These are phyloP conservation scores for Saccostrea cuccullata DNA, from an alignment of 1,140 invertebrate species.

Conservation along the genomic window DNA sequence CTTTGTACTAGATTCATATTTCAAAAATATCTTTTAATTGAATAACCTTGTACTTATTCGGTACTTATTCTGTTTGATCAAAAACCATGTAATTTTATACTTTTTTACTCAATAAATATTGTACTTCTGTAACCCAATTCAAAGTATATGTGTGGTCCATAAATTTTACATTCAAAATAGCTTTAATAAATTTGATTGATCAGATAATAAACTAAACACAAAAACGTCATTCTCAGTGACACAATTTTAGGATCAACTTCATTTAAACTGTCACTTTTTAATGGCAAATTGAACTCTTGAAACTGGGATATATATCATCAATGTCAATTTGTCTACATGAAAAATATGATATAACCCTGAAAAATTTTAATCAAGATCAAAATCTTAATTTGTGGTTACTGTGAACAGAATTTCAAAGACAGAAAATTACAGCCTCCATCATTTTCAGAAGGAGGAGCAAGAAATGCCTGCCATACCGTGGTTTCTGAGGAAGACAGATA, in stretches of 20 bases:
- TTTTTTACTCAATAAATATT: constrained; percentile 4
- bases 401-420: not conserved
- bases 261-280: not conserved
- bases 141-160: constrained; percentile 11
- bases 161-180: constrained; percentile 3
- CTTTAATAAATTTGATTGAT: constrained; percentile 29
- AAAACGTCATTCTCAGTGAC: not conserved
- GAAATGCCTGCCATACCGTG: not conserved
- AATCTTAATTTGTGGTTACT: not conserved
- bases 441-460: not conserved
- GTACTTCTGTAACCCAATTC: not conserved
- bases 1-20: not conserved
- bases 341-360: constrained; percentile 2
- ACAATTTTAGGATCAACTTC: not conserved
- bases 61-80: not conserved
- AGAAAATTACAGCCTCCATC: not conserved
- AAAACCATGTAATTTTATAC: constrained; percentile 17
- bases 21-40: not conserved
- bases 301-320: not conserved
- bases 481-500: not conserved
- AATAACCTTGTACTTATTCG: not conserved
- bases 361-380: not conserved
- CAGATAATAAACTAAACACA: constrained; percentile 17
- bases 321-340: not conserved
- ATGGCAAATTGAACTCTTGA: not conserved